Evolutionary conservation across 2,113 vertebrate genomes (phyloP), one percentile per base, ranked within the genome.

Genomic region (Dipodomys merriami): DNA sequence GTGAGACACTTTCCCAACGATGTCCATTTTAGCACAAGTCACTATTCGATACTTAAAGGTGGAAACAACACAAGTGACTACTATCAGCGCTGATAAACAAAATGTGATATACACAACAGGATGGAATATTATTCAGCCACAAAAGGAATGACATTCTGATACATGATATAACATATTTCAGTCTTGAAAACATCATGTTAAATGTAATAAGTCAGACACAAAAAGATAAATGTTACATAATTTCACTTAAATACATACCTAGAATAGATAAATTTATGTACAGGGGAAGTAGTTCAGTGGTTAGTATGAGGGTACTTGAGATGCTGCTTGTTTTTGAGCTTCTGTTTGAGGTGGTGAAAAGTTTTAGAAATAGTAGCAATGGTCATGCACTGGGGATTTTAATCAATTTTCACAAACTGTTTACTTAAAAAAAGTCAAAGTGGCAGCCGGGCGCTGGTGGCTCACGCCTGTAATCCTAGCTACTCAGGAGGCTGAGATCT

Each of bases 191-290:
- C 23, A 92, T 68, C n/a, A 60, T 15, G 33, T 18, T 73, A 80
- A 86, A 39, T 83, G 72, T 90, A 91, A 84, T 71, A 84, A 80
- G 53, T 18, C 64, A 68, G 27, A 57, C 30, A 77, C 62, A 74
- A 85, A 92, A 16, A 85, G 30, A 7, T 33, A 85, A 86, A 72
- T 29, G 53, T 1, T 72, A 2, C n/a, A 84, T 60, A 44, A 84
- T 64, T 53, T 73, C 39, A 73, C 72, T 93, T 81, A 65, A 0
- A 91, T 7, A 74, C 2, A 91, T 7, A 74, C 2, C n/a, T 60
- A 68, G 35, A 85, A 87, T 2, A 94, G 77, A 23, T 30, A 62
- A 84, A 79, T 68, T 67, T 72, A 18, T 15, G 16, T 53, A 86
- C 33, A 83, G 5, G 89, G 33, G 20, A 83, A 69, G 27, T 15